These are phyloP conservation scores for Helogale parvula DNA, from an alignment of 2,113 vertebrate genomes.

Conservation along the genomic window DNA sequence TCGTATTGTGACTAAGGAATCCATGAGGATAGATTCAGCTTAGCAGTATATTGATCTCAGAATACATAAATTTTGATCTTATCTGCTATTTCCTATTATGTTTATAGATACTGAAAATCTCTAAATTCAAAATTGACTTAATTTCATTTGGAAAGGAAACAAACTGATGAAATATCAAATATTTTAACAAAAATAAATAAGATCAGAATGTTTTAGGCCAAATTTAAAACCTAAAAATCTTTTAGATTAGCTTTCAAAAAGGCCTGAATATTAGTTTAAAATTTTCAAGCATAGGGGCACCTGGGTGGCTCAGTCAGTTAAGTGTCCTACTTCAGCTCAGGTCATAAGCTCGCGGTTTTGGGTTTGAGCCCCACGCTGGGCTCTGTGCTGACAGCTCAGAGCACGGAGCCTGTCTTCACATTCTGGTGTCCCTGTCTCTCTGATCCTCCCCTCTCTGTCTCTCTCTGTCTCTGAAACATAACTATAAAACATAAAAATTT, in stretches of 20 bases:
- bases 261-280: slow-evolving; percentile 61
- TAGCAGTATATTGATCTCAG: neutral
- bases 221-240: slow-evolving; percentile 36
- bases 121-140: slow-evolving; percentile 4
- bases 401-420: no score
- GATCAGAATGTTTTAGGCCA: slow-evolving; percentile 14
- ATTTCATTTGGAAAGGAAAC: neutral
- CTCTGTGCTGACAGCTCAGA: no score
- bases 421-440: no score
- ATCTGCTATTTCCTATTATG: neutral
- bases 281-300: neutral
- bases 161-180: slow-evolving; percentile 2
- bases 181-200: slow-evolving; percentile 46
- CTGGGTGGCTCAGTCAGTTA: no score
- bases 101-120: neutral
- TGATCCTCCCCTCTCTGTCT: no score
- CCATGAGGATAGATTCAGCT: neutral
- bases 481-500: slow-evolving; percentile 6
- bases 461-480: no score
- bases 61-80: neutral
- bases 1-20: neutral
- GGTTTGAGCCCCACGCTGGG: no score
- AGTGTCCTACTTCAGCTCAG: no score
- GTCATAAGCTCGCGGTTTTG: no score
- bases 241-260: slow-evolving; percentile 64